Evolutionary conservation across 2,888 invertebrate species (phyloP), one percentile per base, ranked within the genome.

Genomic region (Idaea straminata): DNA sequence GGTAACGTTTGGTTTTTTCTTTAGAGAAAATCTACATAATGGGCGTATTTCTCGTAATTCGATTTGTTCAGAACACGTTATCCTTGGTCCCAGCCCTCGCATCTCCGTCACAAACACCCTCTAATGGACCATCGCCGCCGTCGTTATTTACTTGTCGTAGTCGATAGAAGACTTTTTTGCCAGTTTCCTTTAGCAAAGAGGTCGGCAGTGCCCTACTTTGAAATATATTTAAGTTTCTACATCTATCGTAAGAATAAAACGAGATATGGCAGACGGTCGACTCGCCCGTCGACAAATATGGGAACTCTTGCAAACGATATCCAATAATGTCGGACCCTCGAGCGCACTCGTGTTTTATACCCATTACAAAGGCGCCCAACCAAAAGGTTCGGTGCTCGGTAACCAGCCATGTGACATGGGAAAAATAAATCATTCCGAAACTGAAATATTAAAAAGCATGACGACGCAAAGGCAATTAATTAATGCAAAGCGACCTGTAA

Each of bases 21-120:
- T 81, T 88, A 90, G 87, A 88, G 88, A 87, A 91, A 89, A 89
- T 91, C 87, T 89, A 83, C 89, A 91, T 89, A 91, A 91, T 88
- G 87, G 89, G 79, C 82, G 80, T 78, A 81, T 83, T 79, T 82
- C 79, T 75, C 77, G 7, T 86, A 86, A 90, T 90, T 91, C 87
- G 89, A 91, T 91, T 90, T 87, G 83, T 83, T 82, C 77, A 75
- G 79, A 84, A 83, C 83, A 84, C 83, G 84, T 85, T 85, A 82
- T 75, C 78, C 47, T 78, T 70, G 77, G 76, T 74, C 74, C 76
- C 72, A 74, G 74, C 78, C 77, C 78, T 75, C 72, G 69, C 76
- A 65, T 73, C 76, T 71, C 72, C 72, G 66, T 65, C 72, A 70
- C 47, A 47, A 47, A 47, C 72, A 70, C 77, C 73, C 81, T 78